Percentiles rank a stretch among this genome's conserved stretches.
Conservation (phyloP, 2,113 vertebrate species). For the Lepus timidus region DNA sequence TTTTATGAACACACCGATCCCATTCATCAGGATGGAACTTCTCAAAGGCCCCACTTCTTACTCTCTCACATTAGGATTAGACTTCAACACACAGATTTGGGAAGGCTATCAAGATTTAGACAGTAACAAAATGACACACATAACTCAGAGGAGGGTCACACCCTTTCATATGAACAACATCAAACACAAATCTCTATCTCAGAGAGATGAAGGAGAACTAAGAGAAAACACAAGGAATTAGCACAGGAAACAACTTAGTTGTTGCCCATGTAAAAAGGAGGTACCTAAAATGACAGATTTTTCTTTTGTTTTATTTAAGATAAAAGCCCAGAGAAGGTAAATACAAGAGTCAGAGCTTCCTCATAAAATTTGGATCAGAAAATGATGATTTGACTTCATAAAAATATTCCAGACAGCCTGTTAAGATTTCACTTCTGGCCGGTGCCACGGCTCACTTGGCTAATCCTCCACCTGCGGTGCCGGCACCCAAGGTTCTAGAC, state of each 20-base stretch:
- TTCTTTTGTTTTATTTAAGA: constrained; percentile 35
- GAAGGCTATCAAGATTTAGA: background rate
- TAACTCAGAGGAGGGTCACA: background rate
- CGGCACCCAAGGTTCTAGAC: no score
- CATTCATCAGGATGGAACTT: background rate
- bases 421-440: no score
- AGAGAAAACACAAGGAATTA: constrained; percentile 14
- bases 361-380: constrained; percentile 50
- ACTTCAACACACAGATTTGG: background rate
- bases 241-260: constrained; percentile 20
- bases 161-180: background rate
- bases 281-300: background rate
- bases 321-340: background rate
- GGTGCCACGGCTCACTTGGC: no score
- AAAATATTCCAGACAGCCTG: background rate
- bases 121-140: background rate
- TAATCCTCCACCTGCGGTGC: no score
- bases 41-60: background rate
- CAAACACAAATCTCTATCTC: background rate
- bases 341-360: background rate
- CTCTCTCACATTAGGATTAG: background rate
- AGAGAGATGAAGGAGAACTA: background rate
- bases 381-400: constrained; percentile 14
- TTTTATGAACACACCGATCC: background rate
- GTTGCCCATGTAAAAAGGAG: background rate